Percentiles rank a stretch among this genome's conserved stretches.
phyloP scores from a whole-genome alignment of 64 coral and sea anemone species.

The Porites australiensis region DNA sequence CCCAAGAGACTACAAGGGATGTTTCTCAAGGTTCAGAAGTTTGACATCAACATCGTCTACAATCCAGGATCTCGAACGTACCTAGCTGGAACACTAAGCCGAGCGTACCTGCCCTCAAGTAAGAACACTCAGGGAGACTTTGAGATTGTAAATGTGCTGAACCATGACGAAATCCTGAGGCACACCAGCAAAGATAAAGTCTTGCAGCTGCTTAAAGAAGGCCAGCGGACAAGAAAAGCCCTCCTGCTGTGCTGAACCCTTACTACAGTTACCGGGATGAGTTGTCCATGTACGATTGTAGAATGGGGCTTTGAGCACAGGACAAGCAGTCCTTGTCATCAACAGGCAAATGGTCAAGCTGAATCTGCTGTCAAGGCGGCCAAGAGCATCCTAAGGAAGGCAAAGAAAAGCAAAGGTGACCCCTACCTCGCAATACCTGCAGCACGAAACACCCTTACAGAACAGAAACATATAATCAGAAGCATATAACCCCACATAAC shows the following conservation, averaged over 20 bases:
- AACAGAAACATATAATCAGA: no score
- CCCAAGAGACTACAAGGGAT: constrained; percentile 53
- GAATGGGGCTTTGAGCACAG: constrained; percentile 39
- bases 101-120: neutral
- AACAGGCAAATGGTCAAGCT: neutral
- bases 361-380: no score
- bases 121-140: neutral
- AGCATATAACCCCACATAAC: no score
- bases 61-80: neutral
- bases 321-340: constrained; percentile 8
- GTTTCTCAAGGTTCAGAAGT: constrained; percentile 22
- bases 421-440: constrained; percentile 21
- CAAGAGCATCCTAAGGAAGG: no score
- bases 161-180: neutral
- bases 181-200: neutral
- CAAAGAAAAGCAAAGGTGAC: neutral
- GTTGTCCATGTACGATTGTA: constrained; percentile 11
- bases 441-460: constrained; percentile 18
- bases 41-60: constrained; percentile 1
- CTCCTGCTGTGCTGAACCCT: neutral
- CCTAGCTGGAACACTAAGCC: constrained; percentile 45
- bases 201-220: neutral
- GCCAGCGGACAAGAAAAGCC: neutral
- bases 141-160: neutral
- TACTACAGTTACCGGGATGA: constrained; percentile 47